Conservation (phyloP, 2,797 vertebrate genomes). For the Lophius americanus region DNA sequence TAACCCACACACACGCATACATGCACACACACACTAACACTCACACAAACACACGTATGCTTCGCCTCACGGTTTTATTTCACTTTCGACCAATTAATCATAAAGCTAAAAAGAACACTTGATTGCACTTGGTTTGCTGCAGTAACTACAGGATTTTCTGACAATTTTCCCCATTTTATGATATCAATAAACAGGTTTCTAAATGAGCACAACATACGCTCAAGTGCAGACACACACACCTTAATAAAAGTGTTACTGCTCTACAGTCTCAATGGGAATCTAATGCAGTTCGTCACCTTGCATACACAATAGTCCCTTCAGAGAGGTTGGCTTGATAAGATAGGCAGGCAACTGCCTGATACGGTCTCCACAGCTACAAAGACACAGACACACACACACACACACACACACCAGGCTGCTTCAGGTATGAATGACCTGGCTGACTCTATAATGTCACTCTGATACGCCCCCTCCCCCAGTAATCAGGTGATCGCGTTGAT, state of each 20-base stretch:
- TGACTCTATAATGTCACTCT: conserved; percentile 53
- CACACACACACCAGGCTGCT: conserved; percentile 20
- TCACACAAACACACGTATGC: not conserved
- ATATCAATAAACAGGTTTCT: conserved; percentile 10
- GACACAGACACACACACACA: conserved; percentile 15
- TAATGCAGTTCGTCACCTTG: conserved; percentile 62
- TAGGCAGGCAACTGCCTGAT: conserved; percentile 67
- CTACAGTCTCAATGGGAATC: conserved; percentile 40
- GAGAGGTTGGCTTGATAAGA: conserved; percentile 78
- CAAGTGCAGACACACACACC: conserved; percentile 6
- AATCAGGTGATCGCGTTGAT: conserved; percentile 60
- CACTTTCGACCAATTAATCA: conserved; percentile 6
- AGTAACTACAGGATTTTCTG: not conserved
- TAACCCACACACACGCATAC: not conserved
- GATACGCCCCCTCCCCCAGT: conserved; percentile 39
- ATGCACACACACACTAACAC: not conserved
- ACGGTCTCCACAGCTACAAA: conserved; percentile 63
- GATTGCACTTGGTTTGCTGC: conserved; percentile 2
- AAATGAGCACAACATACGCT: not conserved
- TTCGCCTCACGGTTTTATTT: not conserved
- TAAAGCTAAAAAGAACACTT: not conserved
- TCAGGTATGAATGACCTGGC: conserved; percentile 64
- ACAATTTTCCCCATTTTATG: conserved; percentile 15
- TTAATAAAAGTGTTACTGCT: conserved; percentile 19
- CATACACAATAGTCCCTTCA: conserved; percentile 69